Evolutionary conservation across 1,140 invertebrate genomes (phyloP).

Genomic region (Lycorma delicatula): DNA sequence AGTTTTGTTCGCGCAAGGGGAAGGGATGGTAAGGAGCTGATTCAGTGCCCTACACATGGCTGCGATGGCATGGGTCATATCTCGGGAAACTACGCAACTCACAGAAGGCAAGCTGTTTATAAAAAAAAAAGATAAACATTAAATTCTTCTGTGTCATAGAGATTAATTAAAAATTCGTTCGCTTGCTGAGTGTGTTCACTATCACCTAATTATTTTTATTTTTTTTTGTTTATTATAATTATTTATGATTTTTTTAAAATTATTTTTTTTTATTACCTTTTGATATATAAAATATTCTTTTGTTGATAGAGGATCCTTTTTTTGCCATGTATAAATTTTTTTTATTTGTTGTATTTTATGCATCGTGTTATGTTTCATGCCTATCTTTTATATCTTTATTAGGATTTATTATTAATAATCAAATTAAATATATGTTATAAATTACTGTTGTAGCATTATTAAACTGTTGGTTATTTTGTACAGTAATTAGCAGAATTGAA

Average conservation of each 20-base stretch:
- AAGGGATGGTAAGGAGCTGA: conserved; percentile 57
- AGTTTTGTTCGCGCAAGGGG: conserved; percentile 31
- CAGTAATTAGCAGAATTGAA: too few species aligned
- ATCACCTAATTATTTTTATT: too few species aligned
- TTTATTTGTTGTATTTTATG: background rate
- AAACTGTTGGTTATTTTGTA: too few species aligned
- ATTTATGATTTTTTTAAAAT: background rate
- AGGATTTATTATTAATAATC: too few species aligned
- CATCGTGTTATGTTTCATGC: background rate
- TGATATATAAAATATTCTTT: too few species aligned
- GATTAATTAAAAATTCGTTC: too few species aligned
- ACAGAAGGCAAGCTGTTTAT: conserved; percentile 50
- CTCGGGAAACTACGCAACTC: conserved; percentile 65
- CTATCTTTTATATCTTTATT: background rate
- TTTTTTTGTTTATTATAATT: conserved; percentile 20
- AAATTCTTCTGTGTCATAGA: too few species aligned
- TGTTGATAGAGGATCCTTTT: too few species aligned
- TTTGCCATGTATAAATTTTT: background rate
- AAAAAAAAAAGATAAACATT: too few species aligned
- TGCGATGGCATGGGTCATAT: conserved; percentile 68
- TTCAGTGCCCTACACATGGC: conserved; percentile 61
- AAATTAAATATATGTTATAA: too few species aligned
- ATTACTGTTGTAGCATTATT: too few species aligned
- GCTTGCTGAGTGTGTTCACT: conserved; percentile 4
- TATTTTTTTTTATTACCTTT: background rate